Conservation (phyloP, 1,140 invertebrate genomes). For the Trichonephila clavipes region DNA sequence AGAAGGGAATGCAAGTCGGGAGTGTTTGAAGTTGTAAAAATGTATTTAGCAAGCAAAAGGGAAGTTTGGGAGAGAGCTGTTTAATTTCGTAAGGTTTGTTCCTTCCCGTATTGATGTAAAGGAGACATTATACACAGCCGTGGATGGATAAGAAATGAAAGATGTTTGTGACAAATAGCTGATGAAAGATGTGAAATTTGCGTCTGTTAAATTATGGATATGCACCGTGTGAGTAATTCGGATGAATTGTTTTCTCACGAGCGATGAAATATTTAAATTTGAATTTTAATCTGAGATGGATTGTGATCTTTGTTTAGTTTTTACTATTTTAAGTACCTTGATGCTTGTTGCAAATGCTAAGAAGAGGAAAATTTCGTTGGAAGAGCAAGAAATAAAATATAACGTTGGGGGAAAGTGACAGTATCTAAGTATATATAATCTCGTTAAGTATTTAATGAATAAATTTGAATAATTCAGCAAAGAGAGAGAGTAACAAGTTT, state of each 20-base stretch:
- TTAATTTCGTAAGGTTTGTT: conserved; percentile 48
- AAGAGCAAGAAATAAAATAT: no score
- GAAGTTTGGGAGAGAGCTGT: conserved; percentile 10
- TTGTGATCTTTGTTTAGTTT: neutral
- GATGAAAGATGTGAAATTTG: neutral
- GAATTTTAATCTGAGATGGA: neutral
- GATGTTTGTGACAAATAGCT: conserved; percentile 9
- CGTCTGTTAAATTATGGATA: neutral
- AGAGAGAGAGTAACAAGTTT: no score
- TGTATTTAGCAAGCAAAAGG: conserved; percentile 49
- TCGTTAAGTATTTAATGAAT: no score
- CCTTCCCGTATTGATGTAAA: neutral
- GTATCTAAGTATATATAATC: no score
- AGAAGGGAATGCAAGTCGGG: neutral
- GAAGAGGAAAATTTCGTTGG: no score
- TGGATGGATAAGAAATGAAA: neutral
- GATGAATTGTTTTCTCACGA: neutral
- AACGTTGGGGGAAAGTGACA: no score
- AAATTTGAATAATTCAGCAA: no score
- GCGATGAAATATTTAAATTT: neutral
- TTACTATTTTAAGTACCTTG: no score
- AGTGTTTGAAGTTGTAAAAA: conserved; percentile 69
- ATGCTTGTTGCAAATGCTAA: no score
- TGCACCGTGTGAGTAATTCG: neutral
- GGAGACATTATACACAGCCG: neutral